Evolutionary conservation across 2,888 invertebrate species (phyloP).

Genomic region (Eupithecia vulgata): DNA sequence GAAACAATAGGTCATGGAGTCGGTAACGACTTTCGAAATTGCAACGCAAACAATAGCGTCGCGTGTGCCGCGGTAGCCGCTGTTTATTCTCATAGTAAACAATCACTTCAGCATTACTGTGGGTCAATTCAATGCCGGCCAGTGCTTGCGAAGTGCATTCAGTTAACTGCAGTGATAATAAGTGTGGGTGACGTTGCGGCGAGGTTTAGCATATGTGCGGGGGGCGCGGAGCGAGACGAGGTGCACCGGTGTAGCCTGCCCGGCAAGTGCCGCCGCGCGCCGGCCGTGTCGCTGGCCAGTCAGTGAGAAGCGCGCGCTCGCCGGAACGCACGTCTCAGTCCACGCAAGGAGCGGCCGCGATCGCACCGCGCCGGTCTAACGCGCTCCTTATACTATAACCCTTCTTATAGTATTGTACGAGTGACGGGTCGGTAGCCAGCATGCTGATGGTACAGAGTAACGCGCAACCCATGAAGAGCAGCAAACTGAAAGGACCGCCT

Average conservation of each 20-base stretch:
- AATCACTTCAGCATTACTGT: slow-evolving; percentile 68
- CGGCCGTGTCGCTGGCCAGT: slow-evolving; percentile 42
- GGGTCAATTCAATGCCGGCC: slow-evolving; percentile 66
- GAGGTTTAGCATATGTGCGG: slow-evolving; percentile 17
- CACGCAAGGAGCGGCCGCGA: slow-evolving; percentile 64
- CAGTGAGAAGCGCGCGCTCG: slow-evolving; percentile 72
- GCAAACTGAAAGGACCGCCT: slow-evolving; percentile 86
- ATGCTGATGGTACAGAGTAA: slow-evolving; percentile 84
- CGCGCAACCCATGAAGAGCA: slow-evolving; percentile 82
- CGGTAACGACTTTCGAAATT: slow-evolving; percentile 62
- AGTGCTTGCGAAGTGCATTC: slow-evolving; percentile 40
- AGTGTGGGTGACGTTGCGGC: slow-evolving; percentile 20
- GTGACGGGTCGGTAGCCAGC: slow-evolving; percentile 68
- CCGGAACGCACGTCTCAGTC: slow-evolving; percentile 65
- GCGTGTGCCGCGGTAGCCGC: slow-evolving; percentile 55
- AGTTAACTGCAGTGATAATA: slow-evolving; percentile 25
- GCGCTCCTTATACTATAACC: slow-evolving; percentile 81
- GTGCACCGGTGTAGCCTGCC: slow-evolving; percentile 36
- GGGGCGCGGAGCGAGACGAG: slow-evolving; percentile 26
- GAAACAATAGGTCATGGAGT: slow-evolving; percentile 72
- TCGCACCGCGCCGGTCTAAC: slow-evolving; percentile 66
- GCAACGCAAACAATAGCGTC: slow-evolving; percentile 59
- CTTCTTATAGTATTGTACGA: slow-evolving; percentile 78
- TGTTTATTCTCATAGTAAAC: slow-evolving; percentile 70
- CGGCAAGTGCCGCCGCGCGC: slow-evolving; percentile 37